Base-by-base conservation (phyloP, 2,888 invertebrate genomes). In the Operophtera brumata region DNA sequence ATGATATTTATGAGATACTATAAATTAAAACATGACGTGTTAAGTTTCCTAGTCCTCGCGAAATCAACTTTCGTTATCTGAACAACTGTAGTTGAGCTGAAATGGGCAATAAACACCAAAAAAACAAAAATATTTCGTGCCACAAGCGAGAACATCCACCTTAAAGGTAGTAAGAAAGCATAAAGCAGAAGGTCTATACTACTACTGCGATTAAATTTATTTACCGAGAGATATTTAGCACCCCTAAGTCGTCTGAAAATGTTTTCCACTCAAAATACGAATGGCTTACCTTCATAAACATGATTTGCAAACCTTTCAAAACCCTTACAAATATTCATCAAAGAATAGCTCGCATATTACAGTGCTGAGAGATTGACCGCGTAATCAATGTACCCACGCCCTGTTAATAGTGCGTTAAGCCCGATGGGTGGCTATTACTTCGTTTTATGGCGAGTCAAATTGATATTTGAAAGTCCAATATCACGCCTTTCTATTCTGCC, bases 361-460 rank as follows among this genome's bases (percentile, higher is more conserved):
- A 30, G 43, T 39, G 47, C 25, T 46, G 43, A 39, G n/a, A 14
- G 43, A 9, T 45, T 32, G 45, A 41, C 45, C 41, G 32, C 35
- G 40, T 48, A 57, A 57, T 44, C 51, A 34, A 57, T 57, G 48
- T 36, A 35, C 30, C 12, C 47, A 48, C 25, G 35, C 40, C 51
- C 44, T 51, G 44, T 51, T 56, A 51, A 41, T 47, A 47, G 40
- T 36, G 44, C 39, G 44, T 50, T 47, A 44, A 20, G 37, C 25
- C 47, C 28, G 11, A 37, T 43, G 20, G 10, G 12, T 20, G 46
- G 32, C 32, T 36, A 41, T 47, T 25, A 47, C 20, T 34, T 37
- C 30, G 40, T 25, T 51, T 43, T 41, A 51, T 51, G 47, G 51
- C 28, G 39, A 46, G 28, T 34, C 9, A 43, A 54, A 54, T 49